phyloP scores from a whole-genome alignment of 2,113 vertebrate species.

The Columbina picui region DNA sequence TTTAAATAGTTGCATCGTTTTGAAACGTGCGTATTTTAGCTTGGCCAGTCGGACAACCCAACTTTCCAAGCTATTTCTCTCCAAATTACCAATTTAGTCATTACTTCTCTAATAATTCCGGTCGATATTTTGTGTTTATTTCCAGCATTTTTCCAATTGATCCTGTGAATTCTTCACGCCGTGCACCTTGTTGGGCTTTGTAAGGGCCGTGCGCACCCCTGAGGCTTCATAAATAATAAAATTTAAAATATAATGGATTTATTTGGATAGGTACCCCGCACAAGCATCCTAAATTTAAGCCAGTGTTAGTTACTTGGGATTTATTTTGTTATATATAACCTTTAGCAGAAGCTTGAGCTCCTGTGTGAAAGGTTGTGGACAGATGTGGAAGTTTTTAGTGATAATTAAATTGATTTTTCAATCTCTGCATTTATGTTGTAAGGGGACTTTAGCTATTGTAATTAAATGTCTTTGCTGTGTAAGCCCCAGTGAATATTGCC shows the following conservation, averaged over 20 bases:
- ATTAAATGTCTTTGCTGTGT: not conserved
- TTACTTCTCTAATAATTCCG: not conserved
- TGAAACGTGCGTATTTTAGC: no score
- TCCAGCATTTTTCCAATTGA: not conserved
- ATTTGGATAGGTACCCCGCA: not conserved
- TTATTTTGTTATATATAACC: not conserved
- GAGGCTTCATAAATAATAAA: not conserved
- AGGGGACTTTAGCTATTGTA: not conserved
- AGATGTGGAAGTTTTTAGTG: not conserved
- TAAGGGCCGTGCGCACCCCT: not conserved
- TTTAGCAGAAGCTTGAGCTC: not conserved
- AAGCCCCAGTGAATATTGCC: not conserved
- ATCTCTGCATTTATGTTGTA: not conserved
- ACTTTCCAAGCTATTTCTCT: not conserved
- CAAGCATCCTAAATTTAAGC: not conserved
- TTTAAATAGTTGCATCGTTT: no score
- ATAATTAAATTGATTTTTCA: not conserved
- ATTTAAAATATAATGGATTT: not conserved
- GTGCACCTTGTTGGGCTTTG: not conserved
- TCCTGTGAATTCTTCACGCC: not conserved
- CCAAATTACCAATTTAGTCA: not conserved
- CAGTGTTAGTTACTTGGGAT: not conserved
- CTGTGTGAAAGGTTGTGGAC: rapidly evolving
- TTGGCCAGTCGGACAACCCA: not conserved
- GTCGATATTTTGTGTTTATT: not conserved